Evolutionary conservation across 2,888 invertebrate genomes (phyloP).

Genomic region (Tupiocoris notatus): DNA sequence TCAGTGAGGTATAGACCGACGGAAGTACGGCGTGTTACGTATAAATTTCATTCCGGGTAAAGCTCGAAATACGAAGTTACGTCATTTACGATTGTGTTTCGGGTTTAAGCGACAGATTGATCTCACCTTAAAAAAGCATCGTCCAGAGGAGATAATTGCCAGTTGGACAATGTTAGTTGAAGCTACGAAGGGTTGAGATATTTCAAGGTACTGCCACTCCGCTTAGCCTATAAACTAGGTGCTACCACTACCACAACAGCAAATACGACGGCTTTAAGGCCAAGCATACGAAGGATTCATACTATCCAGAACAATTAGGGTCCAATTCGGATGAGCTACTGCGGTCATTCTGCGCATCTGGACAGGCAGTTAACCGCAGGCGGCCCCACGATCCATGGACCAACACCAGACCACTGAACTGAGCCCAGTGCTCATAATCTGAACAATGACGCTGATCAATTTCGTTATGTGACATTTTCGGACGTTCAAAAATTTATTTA

Average conservation of each 20-base stretch:
- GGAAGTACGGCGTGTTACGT: no score
- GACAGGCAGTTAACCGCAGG: conserved; percentile 33
- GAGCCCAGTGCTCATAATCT: not conserved
- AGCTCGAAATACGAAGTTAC: no score
- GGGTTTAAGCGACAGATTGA: not conserved
- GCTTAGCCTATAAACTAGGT: no score
- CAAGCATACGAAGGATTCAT: not conserved
- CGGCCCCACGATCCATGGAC: conserved; percentile 16
- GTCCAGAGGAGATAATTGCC: not conserved
- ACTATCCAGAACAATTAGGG: conserved; percentile 20
- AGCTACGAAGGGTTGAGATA: no score
- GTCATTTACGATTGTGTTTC: no score
- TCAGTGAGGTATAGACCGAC: no score
- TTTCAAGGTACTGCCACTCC: no score
- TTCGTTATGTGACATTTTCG: not conserved
- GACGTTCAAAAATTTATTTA: no score
- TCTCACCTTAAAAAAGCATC: not conserved
- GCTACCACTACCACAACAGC: no score
- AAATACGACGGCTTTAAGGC: no score
- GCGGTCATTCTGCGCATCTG: conserved; percentile 34
- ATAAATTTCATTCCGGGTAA: no score
- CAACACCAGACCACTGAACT: not conserved
- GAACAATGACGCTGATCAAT: not conserved
- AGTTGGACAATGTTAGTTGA: no score
- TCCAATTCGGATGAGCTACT: conserved; percentile 33